These are phyloP conservation scores for Rhinophrynus dorsalis DNA, from an alignment of 2,797 vertebrate genomes.

Conservation along the genomic window DNA sequence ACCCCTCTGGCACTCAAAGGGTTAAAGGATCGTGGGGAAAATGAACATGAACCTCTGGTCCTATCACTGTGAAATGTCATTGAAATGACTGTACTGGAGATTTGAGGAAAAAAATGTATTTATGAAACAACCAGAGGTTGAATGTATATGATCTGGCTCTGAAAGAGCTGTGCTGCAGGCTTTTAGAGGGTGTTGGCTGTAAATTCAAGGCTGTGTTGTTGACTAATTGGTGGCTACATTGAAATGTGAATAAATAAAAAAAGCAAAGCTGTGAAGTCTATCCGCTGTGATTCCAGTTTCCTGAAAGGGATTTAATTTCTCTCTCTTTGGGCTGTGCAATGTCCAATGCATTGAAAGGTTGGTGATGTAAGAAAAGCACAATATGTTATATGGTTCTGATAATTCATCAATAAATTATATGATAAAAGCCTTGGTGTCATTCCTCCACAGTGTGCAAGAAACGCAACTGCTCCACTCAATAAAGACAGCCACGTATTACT, in stretches of 20 bases:
- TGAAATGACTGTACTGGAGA: slow-evolving; percentile 13
- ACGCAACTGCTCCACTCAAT: too few species aligned
- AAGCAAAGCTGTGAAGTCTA: slow-evolving; percentile 40
- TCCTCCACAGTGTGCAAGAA: neutral
- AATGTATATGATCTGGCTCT: slow-evolving; percentile 11
- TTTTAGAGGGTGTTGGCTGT: neutral
- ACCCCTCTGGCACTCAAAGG: too few species aligned
- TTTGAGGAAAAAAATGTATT: neutral
- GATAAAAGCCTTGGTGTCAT: neutral
- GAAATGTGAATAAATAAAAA: slow-evolving; percentile 47
- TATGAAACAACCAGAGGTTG: slow-evolving; percentile 23
- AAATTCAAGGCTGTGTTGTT: slow-evolving; percentile 28
- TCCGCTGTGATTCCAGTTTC: neutral
- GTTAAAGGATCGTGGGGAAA: too few species aligned
- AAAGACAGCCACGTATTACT: neutral
- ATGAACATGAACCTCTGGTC: slow-evolving; percentile 9
- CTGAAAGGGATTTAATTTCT: neutral
- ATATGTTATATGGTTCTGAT: slow-evolving; percentile 2
- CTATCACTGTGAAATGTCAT: slow-evolving; percentile 33
- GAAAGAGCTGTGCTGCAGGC: neutral
- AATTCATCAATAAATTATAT: slow-evolving; percentile 20
- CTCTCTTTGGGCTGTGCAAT: neutral
- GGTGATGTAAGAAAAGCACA: neutral
- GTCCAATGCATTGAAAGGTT: neutral
- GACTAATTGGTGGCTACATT: slow-evolving; percentile 19